phyloP scores from a whole-genome alignment of 2,888 invertebrate species.

The Apamea anceps region DNA sequence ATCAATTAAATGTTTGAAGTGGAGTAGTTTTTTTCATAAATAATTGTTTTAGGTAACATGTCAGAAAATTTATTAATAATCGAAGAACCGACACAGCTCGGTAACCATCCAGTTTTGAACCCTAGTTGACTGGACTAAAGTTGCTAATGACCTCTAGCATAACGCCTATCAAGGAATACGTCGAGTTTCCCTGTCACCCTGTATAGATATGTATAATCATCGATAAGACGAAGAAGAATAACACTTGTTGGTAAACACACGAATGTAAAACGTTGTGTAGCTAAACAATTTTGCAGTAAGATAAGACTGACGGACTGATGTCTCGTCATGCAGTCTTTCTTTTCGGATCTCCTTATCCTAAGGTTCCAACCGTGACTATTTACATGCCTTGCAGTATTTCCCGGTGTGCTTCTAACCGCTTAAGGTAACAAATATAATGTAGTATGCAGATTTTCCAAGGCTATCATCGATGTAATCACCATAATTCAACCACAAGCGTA shows the following conservation, averaged over 20 bases:
- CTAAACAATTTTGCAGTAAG: neutral
- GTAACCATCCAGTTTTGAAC: too few species aligned
- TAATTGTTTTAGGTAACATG: too few species aligned
- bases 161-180: too few species aligned
- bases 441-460: slow-evolving; percentile 41
- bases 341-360: neutral
- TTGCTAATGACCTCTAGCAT: too few species aligned
- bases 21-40: too few species aligned
- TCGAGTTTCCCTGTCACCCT: too few species aligned
- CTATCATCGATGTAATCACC: slow-evolving; percentile 53
- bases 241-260: neutral
- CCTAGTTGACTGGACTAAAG: too few species aligned
- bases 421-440: slow-evolving; percentile 39
- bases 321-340: neutral
- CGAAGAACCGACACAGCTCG: too few species aligned
- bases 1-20: too few species aligned
- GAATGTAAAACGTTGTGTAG: neutral
- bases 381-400: neutral
- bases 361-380: slow-evolving; percentile 28
- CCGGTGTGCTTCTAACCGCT: slow-evolving; percentile 2
- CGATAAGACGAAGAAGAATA: too few species aligned
- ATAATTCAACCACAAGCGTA: slow-evolving; percentile 60
- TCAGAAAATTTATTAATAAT: too few species aligned
- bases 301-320: neutral
- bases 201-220: neutral